phyloP scores from a whole-genome alignment of 2,797 vertebrate species.

The Peromyscus attwateri region DNA sequence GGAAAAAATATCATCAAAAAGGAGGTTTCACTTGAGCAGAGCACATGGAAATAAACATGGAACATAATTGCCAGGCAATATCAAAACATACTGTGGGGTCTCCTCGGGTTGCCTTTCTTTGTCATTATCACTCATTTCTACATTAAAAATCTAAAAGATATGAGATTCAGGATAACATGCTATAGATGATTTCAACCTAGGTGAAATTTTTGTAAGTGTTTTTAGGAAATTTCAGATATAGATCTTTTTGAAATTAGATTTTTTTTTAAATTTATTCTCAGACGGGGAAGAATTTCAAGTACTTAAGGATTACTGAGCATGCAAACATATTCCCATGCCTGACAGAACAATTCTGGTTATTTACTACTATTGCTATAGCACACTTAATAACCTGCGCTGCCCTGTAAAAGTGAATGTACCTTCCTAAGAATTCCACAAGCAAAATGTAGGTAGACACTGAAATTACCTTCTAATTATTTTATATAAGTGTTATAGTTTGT shows the following conservation, averaged over 20 bases:
- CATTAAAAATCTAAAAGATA: constrained; percentile 29
- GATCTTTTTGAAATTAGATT: constrained; percentile 35
- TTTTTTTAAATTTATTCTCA: constrained; percentile 3
- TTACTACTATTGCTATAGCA: constrained; percentile 18
- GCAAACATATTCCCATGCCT: neutral
- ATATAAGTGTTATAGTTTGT: constrained; percentile 33
- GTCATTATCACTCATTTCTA: neutral
- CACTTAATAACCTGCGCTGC: constrained; percentile 66
- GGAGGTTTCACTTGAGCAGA: neutral
- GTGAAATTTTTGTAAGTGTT: neutral
- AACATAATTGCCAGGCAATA: neutral
- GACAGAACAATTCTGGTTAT: neutral
- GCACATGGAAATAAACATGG: neutral
- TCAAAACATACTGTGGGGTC: constrained; percentile 11
- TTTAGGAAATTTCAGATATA: constrained; percentile 45
- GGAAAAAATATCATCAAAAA: neutral
- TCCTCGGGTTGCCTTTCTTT: neutral
- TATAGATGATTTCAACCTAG: constrained; percentile 14
- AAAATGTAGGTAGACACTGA: neutral
- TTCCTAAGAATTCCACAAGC: constrained; percentile 65
- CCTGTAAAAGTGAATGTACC: constrained; percentile 75
- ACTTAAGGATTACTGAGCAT: constrained; percentile 15
- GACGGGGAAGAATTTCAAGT: constrained; percentile 9
- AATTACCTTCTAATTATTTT: constrained; percentile 49
- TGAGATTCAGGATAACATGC: neutral